phyloP scores from a whole-genome alignment of 1,140 invertebrate species.

The Drosophila suzukii region DNA sequence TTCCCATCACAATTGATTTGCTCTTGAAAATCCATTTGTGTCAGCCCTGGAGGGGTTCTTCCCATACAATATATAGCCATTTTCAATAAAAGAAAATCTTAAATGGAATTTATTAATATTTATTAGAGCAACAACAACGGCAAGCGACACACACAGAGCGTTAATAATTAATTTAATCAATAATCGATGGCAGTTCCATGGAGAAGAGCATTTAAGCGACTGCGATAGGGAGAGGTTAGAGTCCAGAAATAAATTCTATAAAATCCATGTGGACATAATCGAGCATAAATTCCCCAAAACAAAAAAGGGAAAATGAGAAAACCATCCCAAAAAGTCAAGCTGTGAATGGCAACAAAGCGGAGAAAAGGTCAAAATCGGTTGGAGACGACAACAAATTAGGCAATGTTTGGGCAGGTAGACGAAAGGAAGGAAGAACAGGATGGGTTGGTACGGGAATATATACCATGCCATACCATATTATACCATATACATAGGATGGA shows the following conservation, averaged over 20 bases:
- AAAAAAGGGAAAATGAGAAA: conserved; percentile 24
- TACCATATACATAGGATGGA: not conserved
- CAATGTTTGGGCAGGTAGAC: conserved; percentile 49
- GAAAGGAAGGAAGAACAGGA: conserved; percentile 12
- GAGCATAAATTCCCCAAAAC: conserved; percentile 73
- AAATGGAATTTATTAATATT: conserved; percentile 61
- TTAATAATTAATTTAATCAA: conserved; percentile 82
- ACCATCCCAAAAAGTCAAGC: conserved; percentile 36
- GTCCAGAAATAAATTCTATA: conserved; percentile 39
- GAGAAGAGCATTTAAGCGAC: conserved; percentile 24
- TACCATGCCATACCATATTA: not conserved
- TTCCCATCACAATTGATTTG: conserved; percentile 38
- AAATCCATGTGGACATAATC: conserved; percentile 74
- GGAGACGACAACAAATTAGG: conserved; percentile 62
- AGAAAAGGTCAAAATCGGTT: conserved; percentile 32
- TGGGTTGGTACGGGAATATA: conserved; percentile 20
- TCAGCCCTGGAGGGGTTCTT: conserved; percentile 8
- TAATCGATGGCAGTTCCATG: conserved; percentile 46
- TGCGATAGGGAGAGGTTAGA: conserved; percentile 23
- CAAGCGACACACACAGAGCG: conserved; percentile 59
- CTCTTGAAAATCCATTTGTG: conserved; percentile 43
- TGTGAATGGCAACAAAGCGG: conserved; percentile 55
- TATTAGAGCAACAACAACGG: conserved; percentile 43
- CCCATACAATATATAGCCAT: conserved; percentile 55
- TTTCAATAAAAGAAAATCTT: conserved; percentile 44